Evolutionary conservation across 23 tunicate genomes (phyloP).

Genomic region (Pegea sp.): DNA sequence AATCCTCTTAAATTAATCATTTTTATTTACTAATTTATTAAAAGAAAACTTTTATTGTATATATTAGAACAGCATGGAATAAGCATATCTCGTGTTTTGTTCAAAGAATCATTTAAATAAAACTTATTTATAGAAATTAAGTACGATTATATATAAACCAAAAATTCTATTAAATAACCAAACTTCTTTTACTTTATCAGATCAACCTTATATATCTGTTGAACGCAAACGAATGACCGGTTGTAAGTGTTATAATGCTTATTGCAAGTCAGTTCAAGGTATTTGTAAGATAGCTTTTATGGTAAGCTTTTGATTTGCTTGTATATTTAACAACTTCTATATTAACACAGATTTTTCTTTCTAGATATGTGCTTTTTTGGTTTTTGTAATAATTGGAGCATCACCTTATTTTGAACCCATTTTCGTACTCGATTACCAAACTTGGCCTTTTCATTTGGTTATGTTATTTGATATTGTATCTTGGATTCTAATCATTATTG

Average conservation of each 20-base stretch:
- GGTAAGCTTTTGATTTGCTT: constrained; percentile 4
- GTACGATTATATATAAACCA: too few species aligned
- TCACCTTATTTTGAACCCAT: constrained; percentile 72
- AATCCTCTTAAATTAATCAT: too few species aligned
- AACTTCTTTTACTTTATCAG: not conserved
- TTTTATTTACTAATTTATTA: too few species aligned
- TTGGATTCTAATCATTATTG: constrained; percentile 27
- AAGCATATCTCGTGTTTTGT: too few species aligned
- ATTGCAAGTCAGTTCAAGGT: constrained; percentile 88
- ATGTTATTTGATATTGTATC: constrained; percentile 46
- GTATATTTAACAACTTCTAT: not conserved
- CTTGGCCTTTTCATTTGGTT: constrained; percentile 97
- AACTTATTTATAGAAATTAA: too few species aligned
- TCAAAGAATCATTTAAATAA: too few species aligned
- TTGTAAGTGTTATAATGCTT: constrained; percentile 44
- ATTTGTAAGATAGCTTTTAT: constrained; percentile 54
- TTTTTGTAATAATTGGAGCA: constrained; percentile 47
- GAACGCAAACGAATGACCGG: constrained; percentile 1
- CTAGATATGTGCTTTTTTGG: constrained; percentile 17
- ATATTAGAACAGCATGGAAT: too few species aligned
- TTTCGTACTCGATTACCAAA: constrained; percentile 50
- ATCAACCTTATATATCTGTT: constrained; percentile 1
- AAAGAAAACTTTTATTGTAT: too few species aligned
- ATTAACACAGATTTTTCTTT: constrained; percentile 3
- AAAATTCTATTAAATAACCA: too few species aligned